Conservation (phyloP, 2,113 vertebrate species). For the Anoplopoma fimbria region DNA sequence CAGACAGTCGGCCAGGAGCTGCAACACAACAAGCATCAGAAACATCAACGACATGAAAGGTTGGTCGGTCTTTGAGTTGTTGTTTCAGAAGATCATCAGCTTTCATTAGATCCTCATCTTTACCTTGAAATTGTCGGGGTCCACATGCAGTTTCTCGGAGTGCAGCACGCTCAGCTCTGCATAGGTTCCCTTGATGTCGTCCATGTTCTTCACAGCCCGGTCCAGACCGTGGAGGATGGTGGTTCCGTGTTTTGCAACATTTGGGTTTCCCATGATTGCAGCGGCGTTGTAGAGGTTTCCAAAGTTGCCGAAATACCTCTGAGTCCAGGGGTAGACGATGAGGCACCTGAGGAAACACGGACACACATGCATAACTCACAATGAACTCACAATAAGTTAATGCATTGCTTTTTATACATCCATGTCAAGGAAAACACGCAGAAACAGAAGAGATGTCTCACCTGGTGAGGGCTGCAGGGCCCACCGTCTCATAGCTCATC, state of each 20-base stretch:
- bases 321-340: conserved; percentile 89
- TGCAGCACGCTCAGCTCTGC: conserved; percentile 39
- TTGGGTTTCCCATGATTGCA: no score
- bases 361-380: not conserved
- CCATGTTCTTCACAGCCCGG: conserved; percentile 69
- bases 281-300: no score
- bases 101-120: not conserved
- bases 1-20: conserved; percentile 88
- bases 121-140: conserved; percentile 29
- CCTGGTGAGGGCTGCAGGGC: conserved; percentile 53
- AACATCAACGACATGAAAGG: not conserved
- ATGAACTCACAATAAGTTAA: no score
- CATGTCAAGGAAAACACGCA: not conserved
- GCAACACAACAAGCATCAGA: conserved; percentile 32
- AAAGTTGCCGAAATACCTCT: no score
- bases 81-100: not conserved
- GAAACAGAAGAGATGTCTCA: not conserved
- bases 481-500: conserved; percentile 55
- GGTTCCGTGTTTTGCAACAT: conserved; percentile 81
- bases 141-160: conserved; percentile 9
- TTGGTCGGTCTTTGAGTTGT: not conserved
- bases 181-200: conserved; percentile 2
- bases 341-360: conserved; percentile 61
- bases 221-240: conserved; percentile 82
- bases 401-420: not conserved